These are phyloP conservation scores for Cervus canadensis DNA, from an alignment of 2,113 vertebrate species.

Conservation along the genomic window DNA sequence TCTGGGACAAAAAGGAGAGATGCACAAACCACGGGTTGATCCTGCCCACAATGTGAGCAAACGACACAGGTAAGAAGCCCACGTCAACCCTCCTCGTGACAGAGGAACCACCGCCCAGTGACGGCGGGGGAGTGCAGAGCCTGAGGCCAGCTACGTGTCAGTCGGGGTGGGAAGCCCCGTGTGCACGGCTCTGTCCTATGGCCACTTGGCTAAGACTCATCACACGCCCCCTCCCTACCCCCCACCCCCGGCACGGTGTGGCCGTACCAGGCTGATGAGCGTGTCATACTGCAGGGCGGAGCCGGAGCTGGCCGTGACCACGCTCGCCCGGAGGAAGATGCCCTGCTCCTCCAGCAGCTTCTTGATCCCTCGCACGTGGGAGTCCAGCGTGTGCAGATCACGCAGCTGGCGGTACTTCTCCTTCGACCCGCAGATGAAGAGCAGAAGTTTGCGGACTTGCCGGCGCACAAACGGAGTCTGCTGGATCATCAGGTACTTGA, in stretches of 20 bases:
- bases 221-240: neutral
- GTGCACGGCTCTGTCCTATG: fast-evolving
- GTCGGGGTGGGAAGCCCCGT: neutral
- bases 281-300: slow-evolving; percentile 98
- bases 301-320: slow-evolving; percentile 95
- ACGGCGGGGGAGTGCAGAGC: neutral
- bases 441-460: slow-evolving; percentile 96
- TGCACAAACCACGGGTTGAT: neutral
- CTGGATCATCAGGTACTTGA: slow-evolving; percentile 98
- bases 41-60: neutral
- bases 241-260: neutral
- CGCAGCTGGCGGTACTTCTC: slow-evolving; percentile 98
- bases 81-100: neutral
- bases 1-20: neutral
- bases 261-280: slow-evolving; percentile 92
- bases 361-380: slow-evolving; percentile 94
- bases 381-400: slow-evolving; percentile 96
- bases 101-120: neutral
- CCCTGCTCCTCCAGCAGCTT: slow-evolving; percentile 97
- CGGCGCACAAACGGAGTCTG: slow-evolving; percentile 97
- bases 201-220: neutral
- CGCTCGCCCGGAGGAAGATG: slow-evolving; percentile 93
- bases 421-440: slow-evolving; percentile 99
- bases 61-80: neutral
- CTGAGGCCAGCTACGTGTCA: neutral